Evolutionary conservation across 2,888 invertebrate species (phyloP), one percentile per base, ranked within the genome.

Genomic region (Cenopis cana): DNA sequence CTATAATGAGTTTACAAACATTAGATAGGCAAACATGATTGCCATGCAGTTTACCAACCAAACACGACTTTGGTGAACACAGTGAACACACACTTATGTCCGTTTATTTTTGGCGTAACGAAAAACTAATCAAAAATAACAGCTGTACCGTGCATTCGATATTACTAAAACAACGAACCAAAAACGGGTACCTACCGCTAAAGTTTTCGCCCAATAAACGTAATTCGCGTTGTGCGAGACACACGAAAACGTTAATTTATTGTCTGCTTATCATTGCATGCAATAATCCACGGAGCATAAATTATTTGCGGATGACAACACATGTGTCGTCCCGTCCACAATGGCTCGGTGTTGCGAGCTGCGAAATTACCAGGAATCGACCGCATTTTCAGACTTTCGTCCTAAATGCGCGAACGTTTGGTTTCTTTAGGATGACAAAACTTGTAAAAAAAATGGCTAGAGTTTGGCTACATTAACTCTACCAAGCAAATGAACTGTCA

Each of bases 231-330:
- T 70, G 61, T 50, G 20, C 61, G 61, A 38, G 70, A 49, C 49
- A 61, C 66, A 67, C 66, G 66, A 67, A 71, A 71, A 71, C 66
- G 66, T 67, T 65, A 71, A 71, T 71, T 67, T 71, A 71, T 61
- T 60, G 71, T 60, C 60, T 71, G 71, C 71, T 71, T 73, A 73
- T 77, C 76, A 75, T 74, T 73, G 75, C 69, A 72, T 66, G 74
- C 77, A 78, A 75, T 78, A 78, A 75, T 76, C 74, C 73, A 57
- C 70, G 71, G 71, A 66, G 74, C 76, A 78, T 77, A 76, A 77
- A 77, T 78, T 78, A 78, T 75, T 74, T 73, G 74, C 73, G 71
- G 73, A 69, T 74, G 74, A 76, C 75, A 74, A 75, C 76, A 75
- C 75, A 75, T 76, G 76, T 75, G 74, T 73, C 70, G 71, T 70